A percentile compares a stretch with the other conserved stretches of the same genome.
phyloP scores from a whole-genome alignment of 2,888 invertebrate genomes.

The Ryuthela nishihirai region DNA sequence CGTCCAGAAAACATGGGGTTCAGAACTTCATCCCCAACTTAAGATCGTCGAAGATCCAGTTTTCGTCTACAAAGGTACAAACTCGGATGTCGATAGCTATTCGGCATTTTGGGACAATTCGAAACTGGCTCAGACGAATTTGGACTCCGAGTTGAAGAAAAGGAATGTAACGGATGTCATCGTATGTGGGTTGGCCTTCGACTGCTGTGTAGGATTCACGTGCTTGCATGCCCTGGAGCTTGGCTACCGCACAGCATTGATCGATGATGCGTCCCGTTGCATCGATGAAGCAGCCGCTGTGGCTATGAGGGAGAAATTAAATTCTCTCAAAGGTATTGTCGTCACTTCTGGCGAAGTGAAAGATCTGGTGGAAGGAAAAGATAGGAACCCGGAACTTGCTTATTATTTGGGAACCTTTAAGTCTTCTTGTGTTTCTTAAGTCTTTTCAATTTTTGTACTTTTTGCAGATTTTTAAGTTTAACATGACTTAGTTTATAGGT shows the following conservation, averaged over 20 bases:
- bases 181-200: constrained; percentile 90
- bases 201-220: constrained; percentile 73
- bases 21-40: constrained; percentile 83
- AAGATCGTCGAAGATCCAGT: constrained; percentile 62
- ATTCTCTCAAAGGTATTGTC: constrained; percentile 3
- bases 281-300: constrained; percentile 80
- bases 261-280: constrained; percentile 88
- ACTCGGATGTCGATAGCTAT: constrained; percentile 93
- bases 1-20: constrained; percentile 91
- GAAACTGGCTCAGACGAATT: constrained; percentile 77
- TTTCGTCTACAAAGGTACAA: constrained; percentile 85
- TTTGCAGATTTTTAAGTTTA: too few species aligned
- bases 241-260: constrained; percentile 80
- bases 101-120: constrained; percentile 98
- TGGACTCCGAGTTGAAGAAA: constrained; percentile 72
- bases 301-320: constrained; percentile 4
- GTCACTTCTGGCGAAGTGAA: neutral
- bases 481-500: too few species aligned
- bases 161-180: constrained; percentile 85
- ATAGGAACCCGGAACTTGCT: constrained; percentile 11
- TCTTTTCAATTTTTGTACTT: too few species aligned
- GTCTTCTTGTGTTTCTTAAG: too few species aligned
- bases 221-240: constrained; percentile 60
- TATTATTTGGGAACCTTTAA: too few species aligned
- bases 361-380: constrained; percentile 11